phyloP scores from a whole-genome alignment of 2,797 vertebrate genomes.

The Platalea minor region DNA sequence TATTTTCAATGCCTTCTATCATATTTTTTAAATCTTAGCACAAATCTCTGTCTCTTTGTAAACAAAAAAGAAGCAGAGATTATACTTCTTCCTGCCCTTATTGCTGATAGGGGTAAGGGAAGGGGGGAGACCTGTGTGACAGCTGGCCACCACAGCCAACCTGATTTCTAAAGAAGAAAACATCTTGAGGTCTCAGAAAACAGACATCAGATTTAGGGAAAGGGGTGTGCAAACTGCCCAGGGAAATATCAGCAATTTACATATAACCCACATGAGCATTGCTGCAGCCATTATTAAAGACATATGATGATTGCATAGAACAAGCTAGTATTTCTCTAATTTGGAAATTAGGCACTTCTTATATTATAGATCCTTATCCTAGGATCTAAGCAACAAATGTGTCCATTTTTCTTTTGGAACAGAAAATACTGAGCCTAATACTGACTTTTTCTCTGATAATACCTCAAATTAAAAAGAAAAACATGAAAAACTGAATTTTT shows the following conservation, averaged over 20 bases:
- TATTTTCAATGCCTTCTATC: not conserved
- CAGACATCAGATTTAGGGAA: not conserved
- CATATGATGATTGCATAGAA: not conserved
- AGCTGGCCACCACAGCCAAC: not conserved
- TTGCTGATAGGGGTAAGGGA: not conserved
- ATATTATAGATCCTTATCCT: not conserved
- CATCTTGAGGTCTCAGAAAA: not conserved
- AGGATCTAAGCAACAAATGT: not conserved
- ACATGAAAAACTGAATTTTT: slow-evolving; percentile 20
- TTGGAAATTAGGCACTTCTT: not conserved
- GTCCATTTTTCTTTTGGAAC: not conserved
- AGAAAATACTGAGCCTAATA: not conserved
- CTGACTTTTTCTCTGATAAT: not conserved
- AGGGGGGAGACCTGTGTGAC: not conserved
- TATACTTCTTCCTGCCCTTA: not conserved
- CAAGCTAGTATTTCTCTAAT: not conserved
- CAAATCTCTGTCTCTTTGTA: not conserved
- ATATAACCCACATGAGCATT: not conserved
- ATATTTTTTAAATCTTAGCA: not conserved
- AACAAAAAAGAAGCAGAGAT: not conserved
- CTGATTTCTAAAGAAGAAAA: not conserved
- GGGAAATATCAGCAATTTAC: not conserved
- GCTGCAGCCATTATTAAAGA: not conserved
- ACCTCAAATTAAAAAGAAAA: slow-evolving; percentile 12
- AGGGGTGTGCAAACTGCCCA: not conserved